A percentile compares a stretch with the other conserved stretches of the same genome.
Evolutionary conservation across 1,140 invertebrate genomes (phyloP).

Genomic region (Camponotus pennsylvanicus): DNA sequence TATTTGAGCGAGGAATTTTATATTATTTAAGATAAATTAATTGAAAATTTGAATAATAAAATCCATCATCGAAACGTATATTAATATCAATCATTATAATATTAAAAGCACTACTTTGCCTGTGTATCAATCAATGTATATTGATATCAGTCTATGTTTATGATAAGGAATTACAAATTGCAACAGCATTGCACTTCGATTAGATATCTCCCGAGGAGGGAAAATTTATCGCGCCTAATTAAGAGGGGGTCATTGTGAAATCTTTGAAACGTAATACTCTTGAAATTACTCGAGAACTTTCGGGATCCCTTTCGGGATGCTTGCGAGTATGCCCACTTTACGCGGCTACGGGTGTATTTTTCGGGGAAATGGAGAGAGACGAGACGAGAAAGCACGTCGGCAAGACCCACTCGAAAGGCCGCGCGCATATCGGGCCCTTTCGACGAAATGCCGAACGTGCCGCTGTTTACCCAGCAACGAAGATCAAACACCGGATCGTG

Average conservation of each 20-base stretch:
- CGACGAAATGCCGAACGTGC: conserved; percentile 78
- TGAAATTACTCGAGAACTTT: background rate
- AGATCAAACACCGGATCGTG: conserved; percentile 81
- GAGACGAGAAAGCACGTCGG: conserved; percentile 41
- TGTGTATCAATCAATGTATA: no score
- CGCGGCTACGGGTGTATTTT: conserved; percentile 16
- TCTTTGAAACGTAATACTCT: background rate
- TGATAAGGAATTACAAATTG: background rate
- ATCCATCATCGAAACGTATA: no score
- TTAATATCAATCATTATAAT: no score
- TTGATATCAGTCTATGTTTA: background rate
- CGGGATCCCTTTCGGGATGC: background rate
- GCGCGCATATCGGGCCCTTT: conserved; percentile 73
- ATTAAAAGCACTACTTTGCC: no score
- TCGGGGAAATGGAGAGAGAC: conserved; percentile 31
- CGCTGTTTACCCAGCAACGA: conserved; percentile 80
- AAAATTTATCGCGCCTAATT: background rate
- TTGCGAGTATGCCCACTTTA: conserved; percentile 22
- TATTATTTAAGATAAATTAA: no score
- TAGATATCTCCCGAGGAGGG: background rate
- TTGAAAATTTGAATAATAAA: background rate
- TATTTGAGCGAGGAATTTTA: no score
- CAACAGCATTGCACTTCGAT: background rate
- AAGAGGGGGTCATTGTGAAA: background rate
- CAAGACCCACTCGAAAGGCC: conserved; percentile 48